Conservation (phyloP, 2,113 vertebrate species). For the Aegithalos caudatus region DNA sequence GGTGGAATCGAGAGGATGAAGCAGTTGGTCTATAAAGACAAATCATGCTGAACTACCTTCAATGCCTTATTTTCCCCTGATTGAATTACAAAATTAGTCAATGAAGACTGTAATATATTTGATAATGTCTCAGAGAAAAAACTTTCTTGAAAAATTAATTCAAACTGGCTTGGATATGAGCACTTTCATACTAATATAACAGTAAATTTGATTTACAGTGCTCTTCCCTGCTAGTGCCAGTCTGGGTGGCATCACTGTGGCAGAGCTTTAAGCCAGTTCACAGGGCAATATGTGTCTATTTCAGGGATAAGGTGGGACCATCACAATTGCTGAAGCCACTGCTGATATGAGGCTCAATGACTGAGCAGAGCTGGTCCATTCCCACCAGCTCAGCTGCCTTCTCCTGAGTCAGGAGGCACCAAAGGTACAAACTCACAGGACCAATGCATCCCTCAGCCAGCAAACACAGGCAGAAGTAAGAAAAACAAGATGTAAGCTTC, state of each 20-base stretch:
- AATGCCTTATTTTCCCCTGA: constrained; percentile 23
- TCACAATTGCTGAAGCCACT: not conserved
- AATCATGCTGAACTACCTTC: constrained; percentile 11
- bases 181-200: not conserved
- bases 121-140: constrained; percentile 11
- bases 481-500: not conserved
- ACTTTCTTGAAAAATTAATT: constrained; percentile 56
- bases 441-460: fast-evolving
- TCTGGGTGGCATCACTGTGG: not conserved
- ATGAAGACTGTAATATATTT: constrained; percentile 31
- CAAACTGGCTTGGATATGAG: constrained; percentile 29
- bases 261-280: not conserved
- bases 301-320: not conserved
- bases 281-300: not conserved
- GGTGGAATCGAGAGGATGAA: not conserved
- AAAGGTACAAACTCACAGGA: not conserved
- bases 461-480: fast-evolving
- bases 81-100: constrained; percentile 42
- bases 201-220: constrained; percentile 32
- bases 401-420: fast-evolving
- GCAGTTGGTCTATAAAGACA: constrained; percentile 44
- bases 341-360: not conserved
- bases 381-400: not conserved
- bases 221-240: not conserved
- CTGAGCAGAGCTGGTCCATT: not conserved